These are phyloP conservation scores for Leucoraja ocellata DNA, from an alignment of 2,797 vertebrate genomes.

Conservation along the genomic window DNA sequence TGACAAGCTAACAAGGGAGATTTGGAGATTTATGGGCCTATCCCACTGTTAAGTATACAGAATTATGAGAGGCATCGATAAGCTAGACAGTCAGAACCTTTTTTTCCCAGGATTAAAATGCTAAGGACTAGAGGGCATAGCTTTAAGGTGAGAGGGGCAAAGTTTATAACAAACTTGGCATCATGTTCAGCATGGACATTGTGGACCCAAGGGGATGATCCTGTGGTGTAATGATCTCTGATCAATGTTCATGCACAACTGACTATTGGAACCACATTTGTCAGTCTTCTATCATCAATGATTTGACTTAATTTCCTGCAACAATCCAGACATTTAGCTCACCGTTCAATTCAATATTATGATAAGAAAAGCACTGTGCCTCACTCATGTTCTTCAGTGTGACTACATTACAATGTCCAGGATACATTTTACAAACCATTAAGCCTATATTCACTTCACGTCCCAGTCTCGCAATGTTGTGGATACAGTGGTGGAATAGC, in stretches of 20 bases:
- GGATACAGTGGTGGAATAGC: no score
- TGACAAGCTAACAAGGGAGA: not conserved
- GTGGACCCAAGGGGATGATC: no score
- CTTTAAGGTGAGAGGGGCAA: no score
- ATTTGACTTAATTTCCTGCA: no score
- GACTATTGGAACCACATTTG: not conserved
- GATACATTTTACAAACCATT: not conserved
- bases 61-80: no score
- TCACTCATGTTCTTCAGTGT: not conserved
- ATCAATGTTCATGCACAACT: not conserved
- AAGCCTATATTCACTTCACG: not conserved
- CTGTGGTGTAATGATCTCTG: no score
- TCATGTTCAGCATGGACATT: no score
- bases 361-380: not conserved
- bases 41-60: not conserved
- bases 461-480: not conserved
- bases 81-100: no score
- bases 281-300: not conserved
- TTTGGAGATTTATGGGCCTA: no score
- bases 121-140: no score
- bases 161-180: no score
- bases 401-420: not conserved
- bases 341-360: not conserved
- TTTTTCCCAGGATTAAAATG: no score
- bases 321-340: not conserved